These are phyloP conservation scores for Lobophora halterata DNA, from an alignment of 2,888 invertebrate species.

Conservation along the genomic window DNA sequence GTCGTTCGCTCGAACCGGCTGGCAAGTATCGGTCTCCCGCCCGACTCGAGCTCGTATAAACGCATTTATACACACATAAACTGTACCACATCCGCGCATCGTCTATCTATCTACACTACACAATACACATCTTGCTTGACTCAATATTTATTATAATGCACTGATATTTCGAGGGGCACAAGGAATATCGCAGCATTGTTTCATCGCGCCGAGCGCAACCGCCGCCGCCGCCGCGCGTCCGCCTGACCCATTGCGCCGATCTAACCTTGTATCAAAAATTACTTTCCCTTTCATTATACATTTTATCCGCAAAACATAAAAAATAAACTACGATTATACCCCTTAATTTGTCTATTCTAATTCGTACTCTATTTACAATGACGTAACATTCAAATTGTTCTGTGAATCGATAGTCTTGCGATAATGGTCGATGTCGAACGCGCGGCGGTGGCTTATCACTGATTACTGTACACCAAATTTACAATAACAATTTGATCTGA, in stretches of 20 bases:
- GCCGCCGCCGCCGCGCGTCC: constrained; percentile 48
- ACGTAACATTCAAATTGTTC: constrained; percentile 73
- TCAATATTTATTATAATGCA: constrained; percentile 64
- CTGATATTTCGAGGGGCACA: constrained; percentile 78
- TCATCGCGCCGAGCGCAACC: constrained; percentile 47
- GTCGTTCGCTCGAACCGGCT: constrained; percentile 77
- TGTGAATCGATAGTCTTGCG: constrained; percentile 64
- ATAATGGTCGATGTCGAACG: constrained; percentile 44
- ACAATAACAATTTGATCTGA: constrained; percentile 76
- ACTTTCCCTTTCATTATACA: constrained; percentile 49
- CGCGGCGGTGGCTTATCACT: constrained; percentile 55
- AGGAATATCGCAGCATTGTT: constrained; percentile 78
- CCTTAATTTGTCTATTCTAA: constrained; percentile 71
- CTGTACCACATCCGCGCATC: constrained; percentile 71
- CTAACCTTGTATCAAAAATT: constrained; percentile 34
- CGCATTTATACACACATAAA: constrained; percentile 74
- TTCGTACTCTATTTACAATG: constrained; percentile 76
- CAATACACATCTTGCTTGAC: constrained; percentile 68
- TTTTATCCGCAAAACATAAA: constrained; percentile 57
- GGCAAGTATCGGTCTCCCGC: constrained; percentile 56
- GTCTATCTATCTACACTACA: constrained; percentile 38
- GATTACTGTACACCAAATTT: constrained; percentile 73
- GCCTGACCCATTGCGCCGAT: constrained; percentile 36
- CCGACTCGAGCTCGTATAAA: constrained; percentile 73
- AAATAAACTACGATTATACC: constrained; percentile 72